Evolutionary conservation across 1,140 invertebrate genomes (phyloP).

Genomic region (Drosophila albomicans): DNA sequence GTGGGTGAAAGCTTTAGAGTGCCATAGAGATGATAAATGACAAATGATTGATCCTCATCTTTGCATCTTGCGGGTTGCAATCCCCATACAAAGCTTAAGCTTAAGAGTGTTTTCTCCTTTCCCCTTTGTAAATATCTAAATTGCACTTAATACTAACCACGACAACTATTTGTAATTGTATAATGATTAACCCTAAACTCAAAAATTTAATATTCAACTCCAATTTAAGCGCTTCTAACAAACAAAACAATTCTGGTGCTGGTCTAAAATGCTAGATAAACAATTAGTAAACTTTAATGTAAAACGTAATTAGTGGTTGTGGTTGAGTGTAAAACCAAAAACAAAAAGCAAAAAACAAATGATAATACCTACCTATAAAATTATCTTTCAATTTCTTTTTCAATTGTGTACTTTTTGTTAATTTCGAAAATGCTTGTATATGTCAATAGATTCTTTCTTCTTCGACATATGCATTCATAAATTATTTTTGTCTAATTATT

Average conservation of each 20-base stretch:
- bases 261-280: conserved; percentile 62
- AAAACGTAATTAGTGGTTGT: conserved; percentile 47
- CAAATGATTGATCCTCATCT: conserved; percentile 11
- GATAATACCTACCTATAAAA: conserved; percentile 20
- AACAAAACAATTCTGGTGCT: conserved; percentile 59
- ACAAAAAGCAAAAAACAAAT: conserved; percentile 11
- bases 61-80: conserved; percentile 8
- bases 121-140: conserved; percentile 37
- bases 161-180: conserved; percentile 16
- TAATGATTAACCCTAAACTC: conserved; percentile 19
- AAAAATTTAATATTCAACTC: conserved; percentile 33
- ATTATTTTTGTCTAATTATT: conserved; percentile 18
- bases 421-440: conserved; percentile 23
- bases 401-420: conserved; percentile 28
- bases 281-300: conserved; percentile 19
- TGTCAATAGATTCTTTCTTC: conserved; percentile 15
- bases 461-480: conserved; percentile 31
- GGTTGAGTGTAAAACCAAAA: conserved; percentile 26
- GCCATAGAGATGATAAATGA: conserved; percentile 53
- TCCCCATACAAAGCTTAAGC: conserved; percentile 24
- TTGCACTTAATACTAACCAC: conserved; percentile 41
- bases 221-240: conserved; percentile 77
- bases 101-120: conserved; percentile 41
- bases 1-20: conserved; percentile 45
- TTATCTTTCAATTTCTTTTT: neutral